Evolutionary conservation across 2,888 invertebrate genomes (phyloP).

Genomic region (Dysmachus trigonus): DNA sequence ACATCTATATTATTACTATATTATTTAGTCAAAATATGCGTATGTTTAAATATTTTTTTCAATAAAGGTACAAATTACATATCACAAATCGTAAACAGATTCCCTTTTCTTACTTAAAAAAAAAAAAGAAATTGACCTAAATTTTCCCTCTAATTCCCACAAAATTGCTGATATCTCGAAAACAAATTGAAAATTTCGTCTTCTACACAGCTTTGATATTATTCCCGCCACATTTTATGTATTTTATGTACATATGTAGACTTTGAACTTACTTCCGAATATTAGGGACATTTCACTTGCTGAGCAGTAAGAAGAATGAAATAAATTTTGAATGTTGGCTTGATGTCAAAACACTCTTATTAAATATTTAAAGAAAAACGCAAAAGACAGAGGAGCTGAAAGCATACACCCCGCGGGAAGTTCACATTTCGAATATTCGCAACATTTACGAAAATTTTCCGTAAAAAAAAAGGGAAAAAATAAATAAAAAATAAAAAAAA

Average conservation of each 20-base stretch:
- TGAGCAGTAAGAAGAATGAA: not conserved
- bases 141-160: not conserved
- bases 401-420: not conserved
- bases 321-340: not conserved
- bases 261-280: not conserved
- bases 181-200: not conserved
- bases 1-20: too few species aligned
- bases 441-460: slow-evolving; percentile 22
- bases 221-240: not conserved
- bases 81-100: not conserved
- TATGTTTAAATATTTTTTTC: too few species aligned
- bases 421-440: not conserved
- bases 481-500: not conserved
- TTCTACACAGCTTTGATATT: not conserved
- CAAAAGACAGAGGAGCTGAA: not conserved
- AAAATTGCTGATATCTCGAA: not conserved
- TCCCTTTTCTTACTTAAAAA: not conserved
- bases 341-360: slow-evolving; percentile 19
- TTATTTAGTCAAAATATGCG: too few species aligned
- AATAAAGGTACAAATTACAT: not conserved
- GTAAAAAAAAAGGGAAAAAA: not conserved
- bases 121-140: not conserved
- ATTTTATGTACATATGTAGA: too few species aligned
- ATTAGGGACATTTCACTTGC: not conserved
- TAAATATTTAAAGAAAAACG: slow-evolving; percentile 1